phyloP scores from a whole-genome alignment of 1,140 invertebrate species.

The Gonatopus flavifemur region DNA sequence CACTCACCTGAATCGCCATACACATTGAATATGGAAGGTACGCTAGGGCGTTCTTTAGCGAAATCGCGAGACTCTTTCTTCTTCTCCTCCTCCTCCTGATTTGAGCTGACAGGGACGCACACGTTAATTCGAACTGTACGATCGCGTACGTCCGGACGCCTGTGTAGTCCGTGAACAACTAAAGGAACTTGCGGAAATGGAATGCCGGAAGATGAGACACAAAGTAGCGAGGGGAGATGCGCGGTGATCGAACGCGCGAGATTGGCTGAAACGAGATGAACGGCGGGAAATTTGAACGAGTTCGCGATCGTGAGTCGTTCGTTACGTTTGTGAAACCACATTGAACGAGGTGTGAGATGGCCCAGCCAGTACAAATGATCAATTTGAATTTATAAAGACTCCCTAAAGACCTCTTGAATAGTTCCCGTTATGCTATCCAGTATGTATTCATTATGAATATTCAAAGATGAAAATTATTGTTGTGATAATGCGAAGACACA shows the following conservation, averaged over 20 bases:
- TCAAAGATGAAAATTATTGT: no score
- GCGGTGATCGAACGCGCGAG: constrained; percentile 13
- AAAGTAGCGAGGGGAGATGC: constrained; percentile 20
- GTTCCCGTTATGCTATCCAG: no score
- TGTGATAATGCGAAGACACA: no score
- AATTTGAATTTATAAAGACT: no score
- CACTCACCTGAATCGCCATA: constrained; percentile 65
- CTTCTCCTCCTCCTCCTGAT: no score
- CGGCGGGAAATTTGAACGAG: no score
- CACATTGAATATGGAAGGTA: constrained; percentile 65
- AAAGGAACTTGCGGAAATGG: constrained; percentile 15
- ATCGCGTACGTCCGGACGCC: constrained; percentile 30
- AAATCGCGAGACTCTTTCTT: constrained; percentile 49
- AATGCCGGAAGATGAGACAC: constrained; percentile 21
- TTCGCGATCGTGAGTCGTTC: no score
- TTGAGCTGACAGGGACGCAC: constrained; percentile 31
- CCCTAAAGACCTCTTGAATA: no score
- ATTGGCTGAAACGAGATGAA: constrained; percentile 19
- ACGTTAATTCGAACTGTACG: constrained; percentile 35
- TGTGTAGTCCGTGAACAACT: constrained; percentile 42
- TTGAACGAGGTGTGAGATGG: no score
- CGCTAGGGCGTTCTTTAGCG: constrained; percentile 51
- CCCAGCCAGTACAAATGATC: no score
- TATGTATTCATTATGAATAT: no score
- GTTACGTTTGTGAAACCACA: no score